phyloP scores from a whole-genome alignment of 2,888 invertebrate species.

The Caenorhabditis sp. region DNA sequence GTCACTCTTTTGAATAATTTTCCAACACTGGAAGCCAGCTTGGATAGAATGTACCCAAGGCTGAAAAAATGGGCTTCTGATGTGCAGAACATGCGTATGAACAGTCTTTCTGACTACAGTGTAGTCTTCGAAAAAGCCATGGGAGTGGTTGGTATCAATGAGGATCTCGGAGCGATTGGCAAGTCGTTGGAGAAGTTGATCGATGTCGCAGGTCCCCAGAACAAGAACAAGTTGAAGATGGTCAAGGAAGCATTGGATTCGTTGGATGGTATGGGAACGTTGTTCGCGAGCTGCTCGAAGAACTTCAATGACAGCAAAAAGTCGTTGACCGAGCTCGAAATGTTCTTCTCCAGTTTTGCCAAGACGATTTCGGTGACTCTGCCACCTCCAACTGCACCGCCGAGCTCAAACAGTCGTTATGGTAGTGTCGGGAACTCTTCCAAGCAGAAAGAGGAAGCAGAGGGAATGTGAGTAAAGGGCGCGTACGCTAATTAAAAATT shows the following conservation, averaged over 20 bases:
- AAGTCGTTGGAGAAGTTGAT: not conserved
- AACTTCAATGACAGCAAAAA: not conserved
- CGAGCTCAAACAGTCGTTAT: not conserved
- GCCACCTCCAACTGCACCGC: not conserved
- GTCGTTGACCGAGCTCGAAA: not conserved
- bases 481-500: too few species aligned
- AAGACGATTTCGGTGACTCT: not conserved
- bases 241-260: not conserved
- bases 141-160: not conserved
- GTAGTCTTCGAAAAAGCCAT: not conserved
- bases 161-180: not conserved
- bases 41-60: not conserved
- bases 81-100: not conserved
- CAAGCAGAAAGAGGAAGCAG: not conserved
- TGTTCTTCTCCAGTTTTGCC: not conserved
- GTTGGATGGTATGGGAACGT: not conserved
- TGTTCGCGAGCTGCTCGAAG: not conserved
- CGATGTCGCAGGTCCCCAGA: not conserved
- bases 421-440: not conserved
- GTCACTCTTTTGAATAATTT: not conserved
- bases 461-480: too few species aligned
- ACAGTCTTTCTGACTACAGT: not conserved
- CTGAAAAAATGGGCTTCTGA: not conserved
- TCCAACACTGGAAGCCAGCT: not conserved
- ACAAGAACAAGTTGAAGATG: not conserved